These are phyloP conservation scores for Tor tambroides DNA, from an alignment of 2,113 vertebrate species.

Conservation along the genomic window DNA sequence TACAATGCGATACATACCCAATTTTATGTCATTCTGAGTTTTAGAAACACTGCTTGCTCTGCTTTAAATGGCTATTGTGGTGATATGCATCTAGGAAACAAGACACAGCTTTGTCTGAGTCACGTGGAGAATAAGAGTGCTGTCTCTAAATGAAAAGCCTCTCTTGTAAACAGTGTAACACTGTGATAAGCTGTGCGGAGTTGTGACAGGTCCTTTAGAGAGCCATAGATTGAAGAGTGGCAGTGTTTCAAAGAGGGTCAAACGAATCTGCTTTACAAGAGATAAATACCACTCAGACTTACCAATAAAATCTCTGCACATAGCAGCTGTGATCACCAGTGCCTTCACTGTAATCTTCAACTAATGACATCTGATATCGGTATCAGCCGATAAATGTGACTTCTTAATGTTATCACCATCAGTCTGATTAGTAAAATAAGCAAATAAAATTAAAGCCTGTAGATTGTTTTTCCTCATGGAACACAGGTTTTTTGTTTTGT, in stretches of 20 bases:
- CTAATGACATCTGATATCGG: not conserved
- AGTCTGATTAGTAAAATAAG: not conserved
- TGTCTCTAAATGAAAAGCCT: slow-evolving; percentile 47
- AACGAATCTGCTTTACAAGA: slow-evolving; percentile 4
- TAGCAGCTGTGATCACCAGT: not conserved
- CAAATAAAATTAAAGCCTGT: not conserved
- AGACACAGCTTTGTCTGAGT: slow-evolving; percentile 50
- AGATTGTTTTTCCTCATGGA: no score
- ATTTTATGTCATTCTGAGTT: not conserved
- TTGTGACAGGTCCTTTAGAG: slow-evolving; percentile 42
- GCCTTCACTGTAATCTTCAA: not conserved
- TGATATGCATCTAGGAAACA: slow-evolving; percentile 61
- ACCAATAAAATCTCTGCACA: not conserved
- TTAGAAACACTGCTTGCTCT: slow-evolving; percentile 52
- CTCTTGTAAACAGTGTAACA: slow-evolving; percentile 37
- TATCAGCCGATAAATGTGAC: not conserved
- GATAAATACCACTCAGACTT: not conserved
- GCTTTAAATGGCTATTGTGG: slow-evolving; percentile 54
- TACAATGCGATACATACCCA: not conserved
- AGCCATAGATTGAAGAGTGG: not conserved
- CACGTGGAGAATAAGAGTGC: slow-evolving; percentile 1
- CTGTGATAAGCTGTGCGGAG: slow-evolving; percentile 39
- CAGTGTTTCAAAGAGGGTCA: slow-evolving; percentile 13
- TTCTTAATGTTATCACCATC: not conserved
- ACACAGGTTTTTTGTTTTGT: no score